These are phyloP conservation scores for Glaucidium brasilianum DNA, from an alignment of 2,113 vertebrate species.

Conservation along the genomic window DNA sequence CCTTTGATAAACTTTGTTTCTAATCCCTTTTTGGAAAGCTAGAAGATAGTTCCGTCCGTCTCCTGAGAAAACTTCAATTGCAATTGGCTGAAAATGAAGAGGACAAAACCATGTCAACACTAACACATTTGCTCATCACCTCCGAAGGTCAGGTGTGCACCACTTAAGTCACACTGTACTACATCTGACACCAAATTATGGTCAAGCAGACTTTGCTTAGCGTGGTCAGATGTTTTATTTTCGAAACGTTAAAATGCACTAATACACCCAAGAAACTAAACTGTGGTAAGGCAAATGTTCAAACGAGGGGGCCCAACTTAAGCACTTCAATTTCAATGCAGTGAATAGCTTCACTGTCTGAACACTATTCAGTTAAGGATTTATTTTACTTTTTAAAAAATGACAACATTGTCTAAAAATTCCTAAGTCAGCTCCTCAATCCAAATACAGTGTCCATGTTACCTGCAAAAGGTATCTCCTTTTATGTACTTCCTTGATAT, in stretches of 20 bases:
- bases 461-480: constrained; percentile 97
- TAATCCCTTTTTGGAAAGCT: constrained; percentile 95
- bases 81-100: constrained; percentile 85
- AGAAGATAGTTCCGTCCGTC: constrained; percentile 96
- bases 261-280: not conserved
- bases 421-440: not conserved
- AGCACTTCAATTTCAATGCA: not conserved
- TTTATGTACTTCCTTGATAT: constrained; percentile 98
- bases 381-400: not conserved
- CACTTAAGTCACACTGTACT: not conserved
- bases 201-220: not conserved
- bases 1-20: constrained; percentile 99
- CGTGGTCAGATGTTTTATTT: not conserved
- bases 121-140: not conserved
- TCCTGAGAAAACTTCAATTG: constrained; percentile 97
- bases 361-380: not conserved
- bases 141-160: not conserved
- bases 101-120: not conserved
- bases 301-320: not conserved
- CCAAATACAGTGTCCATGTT: not conserved
- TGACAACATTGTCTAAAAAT: fast-evolving
- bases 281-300: not conserved
- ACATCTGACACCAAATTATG: not conserved
- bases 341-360: not conserved
- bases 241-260: not conserved